phyloP scores from a whole-genome alignment of 2,113 vertebrate species.

The Phrynosoma blainvillii region DNA sequence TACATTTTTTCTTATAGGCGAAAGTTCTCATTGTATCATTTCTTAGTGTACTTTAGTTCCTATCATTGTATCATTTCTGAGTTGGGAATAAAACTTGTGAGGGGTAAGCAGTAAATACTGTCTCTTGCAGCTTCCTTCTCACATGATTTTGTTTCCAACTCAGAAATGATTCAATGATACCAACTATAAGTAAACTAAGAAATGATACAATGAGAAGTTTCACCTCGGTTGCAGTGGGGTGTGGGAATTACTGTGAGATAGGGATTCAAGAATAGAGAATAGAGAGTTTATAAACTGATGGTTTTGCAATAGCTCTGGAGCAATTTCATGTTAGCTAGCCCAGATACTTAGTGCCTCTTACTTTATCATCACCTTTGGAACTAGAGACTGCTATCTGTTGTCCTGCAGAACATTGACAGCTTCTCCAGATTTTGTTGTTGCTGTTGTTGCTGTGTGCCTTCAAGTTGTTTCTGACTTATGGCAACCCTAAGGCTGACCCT shows the following conservation, averaged over 20 bases:
- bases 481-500: too few species aligned
- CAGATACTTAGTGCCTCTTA: too few species aligned
- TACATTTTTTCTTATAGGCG: not conserved
- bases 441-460: slow-evolving; percentile 25
- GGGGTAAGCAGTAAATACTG: not conserved
- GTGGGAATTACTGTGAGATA: not conserved
- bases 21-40: not conserved
- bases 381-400: not conserved
- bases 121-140: not conserved
- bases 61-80: too few species aligned
- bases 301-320: not conserved
- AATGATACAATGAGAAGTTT: too few species aligned
- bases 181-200: too few species aligned
- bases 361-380: not conserved
- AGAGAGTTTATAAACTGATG: slow-evolving; percentile 53
- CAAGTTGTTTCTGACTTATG: too few species aligned
- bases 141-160: too few species aligned
- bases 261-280: not conserved
- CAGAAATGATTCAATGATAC: too few species aligned
- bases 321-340: not conserved
- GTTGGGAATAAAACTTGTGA: slow-evolving; percentile 1
- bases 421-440: slow-evolving; percentile 18
- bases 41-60: not conserved
- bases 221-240: too few species aligned
- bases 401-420: slow-evolving; percentile 36